Evolutionary conservation across 2,888 invertebrate genomes (phyloP).

Genomic region (Drosophila tanythrix): DNA sequence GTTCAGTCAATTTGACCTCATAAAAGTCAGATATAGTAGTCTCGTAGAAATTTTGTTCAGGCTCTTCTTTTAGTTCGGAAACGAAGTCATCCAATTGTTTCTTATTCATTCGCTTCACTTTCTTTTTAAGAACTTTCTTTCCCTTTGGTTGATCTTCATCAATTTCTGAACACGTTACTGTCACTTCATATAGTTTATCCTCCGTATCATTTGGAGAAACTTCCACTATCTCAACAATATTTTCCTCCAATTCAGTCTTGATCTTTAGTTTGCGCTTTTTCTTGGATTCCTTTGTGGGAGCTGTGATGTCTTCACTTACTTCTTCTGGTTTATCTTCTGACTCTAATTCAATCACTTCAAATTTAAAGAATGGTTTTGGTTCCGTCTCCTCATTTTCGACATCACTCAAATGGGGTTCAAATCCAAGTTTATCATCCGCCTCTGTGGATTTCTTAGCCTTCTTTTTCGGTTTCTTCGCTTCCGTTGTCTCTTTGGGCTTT

Average conservation of each 20-base stretch:
- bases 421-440: slow-evolving; percentile 54
- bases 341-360: slow-evolving; percentile 74
- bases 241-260: slow-evolving; percentile 83
- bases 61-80: slow-evolving; percentile 75
- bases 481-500: slow-evolving; percentile 33
- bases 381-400: slow-evolving; percentile 53
- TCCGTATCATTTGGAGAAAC: slow-evolving; percentile 69
- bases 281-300: slow-evolving; percentile 68
- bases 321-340: slow-evolving; percentile 59
- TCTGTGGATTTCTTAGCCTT: slow-evolving; percentile 60
- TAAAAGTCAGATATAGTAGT: slow-evolving; percentile 65
- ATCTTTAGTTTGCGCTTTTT: slow-evolving; percentile 83
- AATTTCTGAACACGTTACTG: slow-evolving; percentile 59
- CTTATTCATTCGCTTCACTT: slow-evolving; percentile 77
- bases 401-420: slow-evolving; percentile 59
- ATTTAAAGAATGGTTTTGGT: slow-evolving; percentile 68
- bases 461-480: slow-evolving; percentile 62
- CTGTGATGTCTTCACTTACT: slow-evolving; percentile 64
- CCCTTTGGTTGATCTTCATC: slow-evolving; percentile 42
- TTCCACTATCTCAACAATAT: slow-evolving; percentile 84
- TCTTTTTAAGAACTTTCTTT: slow-evolving; percentile 70
- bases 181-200: slow-evolving; percentile 69
- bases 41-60: slow-evolving; percentile 62
- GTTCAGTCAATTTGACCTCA: slow-evolving; percentile 76
- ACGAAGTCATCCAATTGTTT: slow-evolving; percentile 76